Conservation (phyloP, 2,797 vertebrate genomes). For the Poecilia gillii region DNA sequence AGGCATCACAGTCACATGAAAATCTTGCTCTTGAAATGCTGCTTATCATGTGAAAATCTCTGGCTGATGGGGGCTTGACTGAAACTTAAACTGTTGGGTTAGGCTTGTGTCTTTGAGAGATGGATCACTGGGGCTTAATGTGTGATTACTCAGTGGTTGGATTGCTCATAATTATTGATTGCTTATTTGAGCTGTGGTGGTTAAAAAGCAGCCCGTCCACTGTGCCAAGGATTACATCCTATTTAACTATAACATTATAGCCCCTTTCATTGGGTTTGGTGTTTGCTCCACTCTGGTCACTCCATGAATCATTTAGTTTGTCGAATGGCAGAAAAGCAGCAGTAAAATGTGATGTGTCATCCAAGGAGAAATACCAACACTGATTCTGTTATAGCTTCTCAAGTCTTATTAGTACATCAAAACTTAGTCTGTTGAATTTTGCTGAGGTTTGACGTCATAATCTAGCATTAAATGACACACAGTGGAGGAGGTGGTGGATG, state of each 20-base stretch:
- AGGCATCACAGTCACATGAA: conserved; percentile 75
- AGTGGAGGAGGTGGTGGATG: too few species aligned
- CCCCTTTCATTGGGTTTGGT: conserved; percentile 17
- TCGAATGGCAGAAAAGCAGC: background rate
- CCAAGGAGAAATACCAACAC: background rate
- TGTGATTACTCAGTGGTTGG: conserved; percentile 67
- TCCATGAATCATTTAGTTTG: background rate
- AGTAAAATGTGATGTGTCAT: background rate
- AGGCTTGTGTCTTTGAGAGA: conserved; percentile 45
- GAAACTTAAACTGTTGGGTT: conserved; percentile 32
- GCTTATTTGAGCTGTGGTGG: conserved; percentile 54
- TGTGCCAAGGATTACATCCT: conserved; percentile 53
- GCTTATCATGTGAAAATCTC: conserved; percentile 47
- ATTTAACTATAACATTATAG: conserved; percentile 57
- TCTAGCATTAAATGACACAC: background rate
- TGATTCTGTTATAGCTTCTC: background rate
- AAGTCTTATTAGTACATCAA: background rate
- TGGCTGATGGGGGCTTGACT: conserved; percentile 5
- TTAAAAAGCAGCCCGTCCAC: conserved; percentile 55
- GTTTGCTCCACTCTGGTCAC: background rate
- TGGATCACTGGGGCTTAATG: conserved; percentile 54
- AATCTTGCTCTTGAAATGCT: conserved; percentile 45
- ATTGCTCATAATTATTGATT: conserved; percentile 73
- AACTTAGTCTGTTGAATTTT: background rate
- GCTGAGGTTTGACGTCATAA: background rate